phyloP scores from a whole-genome alignment of 2,888 invertebrate genomes.

The Sarcophaga variegata region DNA sequence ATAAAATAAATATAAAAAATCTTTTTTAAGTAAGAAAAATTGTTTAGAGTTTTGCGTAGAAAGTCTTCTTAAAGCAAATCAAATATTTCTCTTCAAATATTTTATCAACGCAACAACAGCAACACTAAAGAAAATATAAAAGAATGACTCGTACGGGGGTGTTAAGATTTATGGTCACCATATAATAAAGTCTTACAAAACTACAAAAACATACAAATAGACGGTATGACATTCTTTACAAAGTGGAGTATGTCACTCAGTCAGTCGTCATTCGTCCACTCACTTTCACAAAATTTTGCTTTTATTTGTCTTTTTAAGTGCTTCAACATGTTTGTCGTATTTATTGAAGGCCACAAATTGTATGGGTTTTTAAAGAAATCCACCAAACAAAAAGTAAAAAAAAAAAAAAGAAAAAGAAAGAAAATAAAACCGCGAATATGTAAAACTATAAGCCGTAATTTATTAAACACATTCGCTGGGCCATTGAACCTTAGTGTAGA shows the following conservation, averaged over 20 bases:
- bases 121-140: slow-evolving; percentile 1
- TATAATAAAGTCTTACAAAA: slow-evolving; percentile 37
- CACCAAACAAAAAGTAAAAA: background rate
- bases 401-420: background rate
- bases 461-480: background rate
- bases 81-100: slow-evolving; percentile 56
- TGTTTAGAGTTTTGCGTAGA: slow-evolving; percentile 53
- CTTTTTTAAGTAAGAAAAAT: slow-evolving; percentile 58
- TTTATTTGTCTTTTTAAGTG: background rate
- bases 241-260: background rate
- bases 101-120: slow-evolving; percentile 17
- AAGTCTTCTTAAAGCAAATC: slow-evolving; percentile 33
- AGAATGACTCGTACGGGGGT: slow-evolving; percentile 35
- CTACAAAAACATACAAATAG: background rate
- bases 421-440: background rate
- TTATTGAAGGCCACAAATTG: background rate
- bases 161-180: slow-evolving; percentile 62
- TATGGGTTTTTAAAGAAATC: background rate
- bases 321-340: background rate
- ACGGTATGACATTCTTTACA: background rate
- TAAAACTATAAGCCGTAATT: background rate
- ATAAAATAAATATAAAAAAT: slow-evolving; percentile 21
- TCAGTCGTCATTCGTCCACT: background rate
- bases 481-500: background rate
- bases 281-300: background rate